Evolutionary conservation across 2,113 vertebrate genomes (phyloP).

Genomic region (Henicopernis longicauda): DNA sequence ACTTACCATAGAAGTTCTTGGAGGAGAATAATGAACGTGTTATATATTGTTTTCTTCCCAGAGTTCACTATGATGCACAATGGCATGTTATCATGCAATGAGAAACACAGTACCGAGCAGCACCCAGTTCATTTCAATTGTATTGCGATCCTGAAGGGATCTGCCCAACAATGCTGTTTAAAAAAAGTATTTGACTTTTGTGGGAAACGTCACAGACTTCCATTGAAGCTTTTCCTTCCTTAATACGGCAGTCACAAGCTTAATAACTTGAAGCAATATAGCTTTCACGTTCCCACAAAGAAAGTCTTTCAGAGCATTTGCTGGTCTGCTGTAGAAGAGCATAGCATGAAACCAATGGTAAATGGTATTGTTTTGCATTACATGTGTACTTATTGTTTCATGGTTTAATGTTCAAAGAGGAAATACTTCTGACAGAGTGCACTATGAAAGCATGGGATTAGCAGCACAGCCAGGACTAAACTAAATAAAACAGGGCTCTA

Average conservation of each 20-base stretch:
- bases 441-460: not conserved
- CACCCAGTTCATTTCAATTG: conserved; percentile 6
- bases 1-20: not conserved
- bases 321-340: not conserved
- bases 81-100: not conserved
- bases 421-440: not conserved
- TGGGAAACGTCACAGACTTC: conserved; percentile 25
- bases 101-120: not conserved
- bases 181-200: not conserved
- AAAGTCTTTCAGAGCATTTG: not conserved
- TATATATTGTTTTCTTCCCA: not conserved
- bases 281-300: not conserved
- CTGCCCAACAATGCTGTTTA: conserved; percentile 12
- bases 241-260: not conserved
- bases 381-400: not conserved
- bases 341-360: not conserved
- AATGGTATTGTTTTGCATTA: not conserved
- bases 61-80: not conserved
- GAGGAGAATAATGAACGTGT: not conserved
- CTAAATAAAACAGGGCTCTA: not conserved
- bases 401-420: not conserved
- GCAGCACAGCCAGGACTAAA: not conserved
- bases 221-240: conserved; percentile 38
- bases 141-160: not conserved
- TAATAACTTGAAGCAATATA: not conserved